Percentiles rank a stretch among this genome's conserved stretches.
Evolutionary conservation across 2,797 vertebrate species (phyloP).

Genomic region (Synanceia verrucosa): DNA sequence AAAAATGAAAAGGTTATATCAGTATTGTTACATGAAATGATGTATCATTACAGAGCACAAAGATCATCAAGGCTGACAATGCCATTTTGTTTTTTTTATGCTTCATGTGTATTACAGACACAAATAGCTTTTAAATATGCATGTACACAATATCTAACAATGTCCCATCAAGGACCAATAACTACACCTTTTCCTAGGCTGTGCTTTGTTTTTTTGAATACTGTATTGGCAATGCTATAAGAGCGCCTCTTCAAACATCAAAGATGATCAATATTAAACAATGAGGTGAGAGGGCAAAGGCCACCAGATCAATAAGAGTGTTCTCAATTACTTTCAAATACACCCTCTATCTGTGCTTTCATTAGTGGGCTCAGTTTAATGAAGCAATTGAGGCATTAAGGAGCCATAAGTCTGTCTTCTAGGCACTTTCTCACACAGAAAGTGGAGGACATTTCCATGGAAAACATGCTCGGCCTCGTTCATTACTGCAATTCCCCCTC

Average conservation of each 20-base stretch:
- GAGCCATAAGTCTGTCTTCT: background rate
- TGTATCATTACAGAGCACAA: background rate
- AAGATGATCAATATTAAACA: conserved; percentile 23
- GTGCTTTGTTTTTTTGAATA: background rate
- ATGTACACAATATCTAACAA: background rate
- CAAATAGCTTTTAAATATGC: background rate
- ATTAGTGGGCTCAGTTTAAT: conserved; percentile 2
- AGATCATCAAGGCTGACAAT: background rate
- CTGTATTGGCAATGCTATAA: conserved; percentile 10
- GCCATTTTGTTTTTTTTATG: background rate
- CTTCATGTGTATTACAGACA: too few relatives aligned
- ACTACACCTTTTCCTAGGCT: background rate
- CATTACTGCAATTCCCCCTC: conserved; percentile 9
- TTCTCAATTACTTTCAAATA: conserved; percentile 14
- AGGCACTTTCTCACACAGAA: background rate
- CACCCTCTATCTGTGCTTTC: background rate
- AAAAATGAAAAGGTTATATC: background rate
- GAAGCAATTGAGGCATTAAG: background rate
- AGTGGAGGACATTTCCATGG: background rate
- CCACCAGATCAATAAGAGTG: conserved; percentile 33
- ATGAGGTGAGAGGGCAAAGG: conserved; percentile 25
- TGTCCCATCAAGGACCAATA: background rate
- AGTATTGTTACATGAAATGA: background rate
- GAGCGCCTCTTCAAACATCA: conserved; percentile 10
- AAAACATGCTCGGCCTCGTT: background rate